phyloP scores from a whole-genome alignment of 1,140 invertebrate genomes.

The Zaprionus inermis region DNA sequence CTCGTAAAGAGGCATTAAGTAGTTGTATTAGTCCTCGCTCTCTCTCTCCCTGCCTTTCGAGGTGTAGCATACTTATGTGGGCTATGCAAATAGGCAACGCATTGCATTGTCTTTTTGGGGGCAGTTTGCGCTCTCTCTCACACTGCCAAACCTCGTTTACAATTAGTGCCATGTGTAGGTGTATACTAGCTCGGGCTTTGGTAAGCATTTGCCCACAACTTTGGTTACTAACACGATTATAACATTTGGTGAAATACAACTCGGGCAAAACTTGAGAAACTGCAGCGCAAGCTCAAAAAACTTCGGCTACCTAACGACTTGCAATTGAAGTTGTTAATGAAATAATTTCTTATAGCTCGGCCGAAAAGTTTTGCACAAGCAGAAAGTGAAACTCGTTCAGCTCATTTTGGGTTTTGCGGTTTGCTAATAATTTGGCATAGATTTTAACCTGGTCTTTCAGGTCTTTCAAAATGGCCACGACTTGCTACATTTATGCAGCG shows the following conservation, averaged over 20 bases:
- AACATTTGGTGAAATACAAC: constrained; percentile 72
- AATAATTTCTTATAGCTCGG: constrained; percentile 69
- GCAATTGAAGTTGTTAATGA: constrained; percentile 80
- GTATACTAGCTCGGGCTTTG: constrained; percentile 60
- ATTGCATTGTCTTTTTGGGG: neutral
- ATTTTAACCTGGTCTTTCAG: constrained; percentile 55
- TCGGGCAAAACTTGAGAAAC: constrained; percentile 41
- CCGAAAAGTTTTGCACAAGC: constrained; percentile 43
- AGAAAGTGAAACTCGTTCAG: constrained; percentile 78
- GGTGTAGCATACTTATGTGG: constrained; percentile 49
- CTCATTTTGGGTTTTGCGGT: constrained; percentile 34
- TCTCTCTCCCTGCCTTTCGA: too few species aligned
- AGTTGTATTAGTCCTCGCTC: constrained; percentile 35
- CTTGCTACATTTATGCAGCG: constrained; percentile 60
- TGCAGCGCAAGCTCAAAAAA: constrained; percentile 35
- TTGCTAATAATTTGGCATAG: constrained; percentile 72
- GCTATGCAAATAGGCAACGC: constrained; percentile 66
- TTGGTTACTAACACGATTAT: constrained; percentile 76
- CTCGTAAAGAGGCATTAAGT: constrained; percentile 75
- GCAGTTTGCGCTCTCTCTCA: neutral
- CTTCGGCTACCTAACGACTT: constrained; percentile 55
- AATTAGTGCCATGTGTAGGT: constrained; percentile 68
- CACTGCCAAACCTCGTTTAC: constrained; percentile 59
- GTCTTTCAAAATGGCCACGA: constrained; percentile 15
- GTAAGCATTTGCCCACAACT: constrained; percentile 74